Base-by-base conservation (phyloP, 1,140 invertebrate species). In the Brachionus manjavacas region DNA sequence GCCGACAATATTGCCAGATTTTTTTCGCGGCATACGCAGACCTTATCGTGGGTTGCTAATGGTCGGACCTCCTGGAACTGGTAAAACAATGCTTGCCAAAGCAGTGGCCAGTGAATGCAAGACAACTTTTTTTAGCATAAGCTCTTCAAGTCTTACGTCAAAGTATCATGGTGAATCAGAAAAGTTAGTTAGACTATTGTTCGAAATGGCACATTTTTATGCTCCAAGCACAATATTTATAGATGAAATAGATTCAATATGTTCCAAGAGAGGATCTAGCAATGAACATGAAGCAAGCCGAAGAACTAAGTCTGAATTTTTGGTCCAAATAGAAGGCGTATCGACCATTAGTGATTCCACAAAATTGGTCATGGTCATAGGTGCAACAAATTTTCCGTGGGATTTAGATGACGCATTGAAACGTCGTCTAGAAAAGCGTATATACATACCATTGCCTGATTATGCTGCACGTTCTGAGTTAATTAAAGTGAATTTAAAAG, bases 221-320 rank as follows among this genome's bases (percentile, higher is more conserved):
- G 96, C 98, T 74, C 98, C 98, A n/a, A 96, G 95, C 87, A 99
- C 97, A 64, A 99, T 99, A 86, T 99, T 99, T 90, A 97, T 99
- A 84, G 98, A 99, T 91, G 98, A 99, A 92, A 99, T 99, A 84
- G 98, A 99, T 91, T 98, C 97, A 6, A 90, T 99, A 70, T 99
- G 97, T 90, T 98, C 96, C 1, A 92, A 95, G 85, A 91, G 98
- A 89, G 97, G 97, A 70, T 95, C 95, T 1, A 96, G 98, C 88
- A 95, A 94, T 20, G 98, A 99, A 89, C 97, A 99, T 90, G 98
- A 99, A 91, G 96, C 97, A 20, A 97, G 95, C 85, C 91, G 98
- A 74, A 91, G 97, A 87, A 96, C 99, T 9, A 99, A 99, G 90
- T 98, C 96, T 0, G 97, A 99, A 91, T 91, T 99, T 83, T 92